Evolutionary conservation across 2,113 vertebrate genomes (phyloP), one percentile per base, ranked within the genome.

Genomic region (Pygoscelis adeliae): DNA sequence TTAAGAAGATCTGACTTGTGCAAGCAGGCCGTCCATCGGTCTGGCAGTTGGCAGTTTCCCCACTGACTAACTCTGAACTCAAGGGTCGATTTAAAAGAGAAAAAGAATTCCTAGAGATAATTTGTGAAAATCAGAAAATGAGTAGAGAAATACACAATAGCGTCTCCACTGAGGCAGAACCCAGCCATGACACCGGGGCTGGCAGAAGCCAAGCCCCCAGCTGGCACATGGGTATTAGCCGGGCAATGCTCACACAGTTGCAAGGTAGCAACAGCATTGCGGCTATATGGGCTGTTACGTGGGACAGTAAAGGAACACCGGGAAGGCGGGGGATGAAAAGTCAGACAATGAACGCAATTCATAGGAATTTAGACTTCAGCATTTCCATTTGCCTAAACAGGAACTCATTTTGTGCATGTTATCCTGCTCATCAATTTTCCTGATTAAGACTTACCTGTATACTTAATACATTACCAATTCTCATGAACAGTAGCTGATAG

Each of bases 171-270:
- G 66, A 63, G 38, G 66, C 66, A 88, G 79, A 87, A 66, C 25
- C n/a, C 26, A 87, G 50, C 13, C 12, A 2, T 21, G 65, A 32
- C 36, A 38, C n/a, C 0, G 0, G 47, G 70, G 47, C 70, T 67
- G 79, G n/a, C 32, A 77, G 55, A 53, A 78, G 36, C 18, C 32
- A 27, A 38, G 38, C 17, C 50, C 32, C 29, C 55, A 42, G 47
- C 40, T 36, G 58, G 70, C 46, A 80, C 62, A 30, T 0, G 0
- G 26, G 27, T 47, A 61, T 69, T 10, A 73, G 13, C 27, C 8
- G 9, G 81, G 34, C 34, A 65, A 21, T 5, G 19, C 53, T 84
- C 30, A 58, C 16, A 29, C 20, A 36, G 58, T 5, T 55, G 52
- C 30, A 40, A 58, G 58, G 50, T 20, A 69, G 26, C 40, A 59